These are phyloP conservation scores for Thomomys bottae DNA, from an alignment of 2,113 vertebrate species.

Conservation along the genomic window DNA sequence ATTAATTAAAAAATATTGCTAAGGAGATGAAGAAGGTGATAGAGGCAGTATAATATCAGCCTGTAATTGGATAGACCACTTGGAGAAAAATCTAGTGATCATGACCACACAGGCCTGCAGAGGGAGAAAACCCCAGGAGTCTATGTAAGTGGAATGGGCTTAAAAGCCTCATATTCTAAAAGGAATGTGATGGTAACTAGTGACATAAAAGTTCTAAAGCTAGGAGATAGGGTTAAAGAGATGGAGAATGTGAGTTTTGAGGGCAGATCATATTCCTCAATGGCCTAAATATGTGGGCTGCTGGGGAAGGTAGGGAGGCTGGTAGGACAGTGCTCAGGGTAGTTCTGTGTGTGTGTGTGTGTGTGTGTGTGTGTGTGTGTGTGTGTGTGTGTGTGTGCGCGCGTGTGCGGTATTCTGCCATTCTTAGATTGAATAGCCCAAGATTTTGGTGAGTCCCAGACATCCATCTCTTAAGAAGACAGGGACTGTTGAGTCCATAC, in stretches of 20 bases:
- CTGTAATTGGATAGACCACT: neutral
- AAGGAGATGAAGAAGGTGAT: neutral
- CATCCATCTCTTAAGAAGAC: neutral
- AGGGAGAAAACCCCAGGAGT: neutral
- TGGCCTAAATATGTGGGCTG: neutral
- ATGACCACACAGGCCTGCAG: neutral
- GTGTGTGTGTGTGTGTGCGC: too few relatives aligned
- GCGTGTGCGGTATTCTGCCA: neutral
- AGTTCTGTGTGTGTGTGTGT: neutral
- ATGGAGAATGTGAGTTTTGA: neutral
- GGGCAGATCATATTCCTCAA: neutral
- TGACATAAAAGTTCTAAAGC: neutral
- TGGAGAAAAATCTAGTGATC: neutral
- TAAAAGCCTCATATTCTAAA: neutral
- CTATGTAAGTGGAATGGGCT: neutral
- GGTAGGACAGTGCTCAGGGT: neutral
- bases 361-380: too few relatives aligned
- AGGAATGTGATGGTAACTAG: neutral
- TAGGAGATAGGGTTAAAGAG: neutral
- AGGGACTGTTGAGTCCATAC: neutral
- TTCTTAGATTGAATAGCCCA: neutral
- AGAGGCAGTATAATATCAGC: neutral
- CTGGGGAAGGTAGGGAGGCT: neutral
- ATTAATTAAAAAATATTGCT: neutral
- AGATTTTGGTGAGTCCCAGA: neutral